These are phyloP conservation scores for Neogobius melanostomus DNA, from an alignment of 2,113 vertebrate genomes.

Conservation along the genomic window DNA sequence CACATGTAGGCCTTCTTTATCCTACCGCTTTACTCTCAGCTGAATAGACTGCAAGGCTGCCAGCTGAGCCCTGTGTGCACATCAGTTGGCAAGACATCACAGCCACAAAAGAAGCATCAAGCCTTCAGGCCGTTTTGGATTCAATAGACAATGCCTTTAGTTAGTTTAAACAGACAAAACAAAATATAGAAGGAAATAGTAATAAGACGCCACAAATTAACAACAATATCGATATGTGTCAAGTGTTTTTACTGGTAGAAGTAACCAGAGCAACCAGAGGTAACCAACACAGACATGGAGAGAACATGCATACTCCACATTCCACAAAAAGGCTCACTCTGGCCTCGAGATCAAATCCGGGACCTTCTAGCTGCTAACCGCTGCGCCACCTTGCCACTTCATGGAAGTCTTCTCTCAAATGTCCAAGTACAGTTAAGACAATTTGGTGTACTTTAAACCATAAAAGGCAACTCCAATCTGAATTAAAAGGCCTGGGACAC, in stretches of 20 bases:
- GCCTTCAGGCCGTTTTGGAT: constrained; percentile 51
- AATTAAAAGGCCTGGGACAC: too few relatives aligned
- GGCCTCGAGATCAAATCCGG: too few relatives aligned
- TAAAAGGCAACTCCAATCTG: too few relatives aligned
- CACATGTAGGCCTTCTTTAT: neutral
- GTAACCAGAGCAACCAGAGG: neutral
- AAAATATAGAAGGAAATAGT: neutral
- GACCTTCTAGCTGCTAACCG: too few relatives aligned
- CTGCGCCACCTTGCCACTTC: too few relatives aligned
- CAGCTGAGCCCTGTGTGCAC: constrained; percentile 61
- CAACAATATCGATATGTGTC: too few relatives aligned
- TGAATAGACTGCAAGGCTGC: constrained; percentile 56
- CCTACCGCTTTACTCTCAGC: constrained; percentile 29
- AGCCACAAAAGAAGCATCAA: constrained; percentile 42
- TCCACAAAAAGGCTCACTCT: too few relatives aligned
- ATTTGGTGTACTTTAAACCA: too few relatives aligned
- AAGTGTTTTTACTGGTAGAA: neutral
- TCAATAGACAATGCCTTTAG: constrained; percentile 30
- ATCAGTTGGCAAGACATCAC: constrained; percentile 46
- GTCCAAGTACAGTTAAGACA: too few relatives aligned
- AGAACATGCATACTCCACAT: too few relatives aligned
- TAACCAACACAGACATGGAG: neutral
- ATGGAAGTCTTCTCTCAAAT: too few relatives aligned
- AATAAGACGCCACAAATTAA: neutral
- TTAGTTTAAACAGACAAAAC: constrained; percentile 8